Base-by-base conservation (phyloP, 2,797 vertebrate species). In the Alcedo atthis region DNA sequence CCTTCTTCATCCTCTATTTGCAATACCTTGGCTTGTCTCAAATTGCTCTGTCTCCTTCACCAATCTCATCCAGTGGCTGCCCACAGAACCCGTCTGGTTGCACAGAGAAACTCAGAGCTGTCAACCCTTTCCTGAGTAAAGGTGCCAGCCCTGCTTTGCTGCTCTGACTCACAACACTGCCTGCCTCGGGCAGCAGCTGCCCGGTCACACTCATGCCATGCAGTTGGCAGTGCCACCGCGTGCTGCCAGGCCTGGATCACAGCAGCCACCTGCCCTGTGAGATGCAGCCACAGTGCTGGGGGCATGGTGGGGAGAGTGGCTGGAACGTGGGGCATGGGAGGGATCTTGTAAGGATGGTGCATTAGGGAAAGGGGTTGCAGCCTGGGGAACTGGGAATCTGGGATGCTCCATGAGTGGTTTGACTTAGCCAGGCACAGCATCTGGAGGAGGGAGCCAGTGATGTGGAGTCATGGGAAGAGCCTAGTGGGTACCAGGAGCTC, bases 141-240 rank as follows among this genome's bases (percentile, higher is more conserved):
- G 75, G 81, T 70, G 64, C 70, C 81, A 93, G 67, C 90, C 48
- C 78, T 12, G 81, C 74, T 83, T 43, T 3, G 5, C 58, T 30
- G 74, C 83, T 93, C 90, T 94, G 94, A 96, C 70, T 95, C 93
- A 84, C 85, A 0, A 13, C 43, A 2, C 70, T 15, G 87, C 80
- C 89, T 73, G 95, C 94, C 94, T 69, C 33, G 2, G 91, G 95
- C 93, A 86, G 70, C 0, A 3, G 80, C 90, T 88, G 87, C 95
- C 93, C 63, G 90, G 93, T 95, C 94, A 95, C 8, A 11, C 90
- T 84, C 4, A 30, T 93, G 90, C 95, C 92, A 87, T 68, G 94
- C 19, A 57, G 92, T 81, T 58, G 79, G 86, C 93, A 76, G 48
- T 70, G 90, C 67, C 83, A 77, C 92, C 3, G 51, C 0, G 8